Conservation (phyloP, 2,797 vertebrate species). For the Syngnathus rostellatus region DNA sequence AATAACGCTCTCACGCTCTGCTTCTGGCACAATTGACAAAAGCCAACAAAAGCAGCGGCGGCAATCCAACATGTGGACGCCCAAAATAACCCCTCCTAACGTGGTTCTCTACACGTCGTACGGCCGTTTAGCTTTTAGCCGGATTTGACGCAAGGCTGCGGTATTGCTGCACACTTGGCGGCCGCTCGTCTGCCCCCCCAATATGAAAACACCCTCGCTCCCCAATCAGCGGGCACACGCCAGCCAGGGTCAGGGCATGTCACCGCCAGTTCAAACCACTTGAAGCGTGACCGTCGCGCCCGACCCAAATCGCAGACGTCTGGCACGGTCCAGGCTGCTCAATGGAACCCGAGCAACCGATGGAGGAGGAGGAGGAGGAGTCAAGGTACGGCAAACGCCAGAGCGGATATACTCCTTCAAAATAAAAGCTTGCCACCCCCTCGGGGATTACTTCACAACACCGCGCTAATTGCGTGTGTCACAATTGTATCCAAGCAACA, state of each 20-base stretch:
- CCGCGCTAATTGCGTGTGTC: background rate
- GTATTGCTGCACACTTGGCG: slow-evolving; percentile 5
- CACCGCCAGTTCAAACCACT: background rate
- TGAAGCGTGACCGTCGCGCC: background rate
- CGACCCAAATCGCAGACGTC: background rate
- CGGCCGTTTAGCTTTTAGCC: slow-evolving; percentile 43
- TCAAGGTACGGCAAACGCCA: background rate
- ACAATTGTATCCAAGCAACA: background rate
- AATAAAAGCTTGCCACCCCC: slow-evolving; percentile 19
- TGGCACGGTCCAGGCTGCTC: slow-evolving; percentile 43
- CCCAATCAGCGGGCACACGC: background rate
- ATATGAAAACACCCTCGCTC: slow-evolving; percentile 1
- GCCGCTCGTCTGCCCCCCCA: slow-evolving; percentile 15
- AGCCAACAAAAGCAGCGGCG: background rate
- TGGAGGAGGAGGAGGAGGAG: background rate
- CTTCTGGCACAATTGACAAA: background rate
- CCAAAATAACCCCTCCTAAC: slow-evolving; percentile 47
- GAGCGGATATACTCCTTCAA: slow-evolving; percentile 28
- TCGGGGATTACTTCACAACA: background rate
- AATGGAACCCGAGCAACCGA: slow-evolving; percentile 48
- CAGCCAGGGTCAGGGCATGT: background rate
- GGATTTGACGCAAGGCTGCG: slow-evolving; percentile 55
- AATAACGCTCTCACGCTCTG: background rate
- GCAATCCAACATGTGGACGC: slow-evolving; percentile 26
- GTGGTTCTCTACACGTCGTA: slow-evolving; percentile 35